Evolutionary conservation across 2,888 invertebrate species (phyloP), one percentile per base, ranked within the genome.

Genomic region (Andrena dorsata): DNA sequence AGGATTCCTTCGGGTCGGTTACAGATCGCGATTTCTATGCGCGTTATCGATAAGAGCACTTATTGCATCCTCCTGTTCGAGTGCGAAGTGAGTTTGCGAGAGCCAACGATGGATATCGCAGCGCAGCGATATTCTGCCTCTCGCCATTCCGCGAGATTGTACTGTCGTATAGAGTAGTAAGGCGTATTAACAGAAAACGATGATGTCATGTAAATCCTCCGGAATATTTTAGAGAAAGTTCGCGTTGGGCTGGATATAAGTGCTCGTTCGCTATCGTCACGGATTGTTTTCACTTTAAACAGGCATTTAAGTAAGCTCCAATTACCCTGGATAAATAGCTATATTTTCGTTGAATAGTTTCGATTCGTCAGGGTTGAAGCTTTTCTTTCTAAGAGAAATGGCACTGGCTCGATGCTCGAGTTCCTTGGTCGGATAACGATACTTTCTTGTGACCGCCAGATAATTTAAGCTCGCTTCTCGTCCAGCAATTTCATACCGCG

Each of bases 371-470:
- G 16, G 32, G 32, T n/a, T n/a, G 20, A 20, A 20, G 32, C 32
- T 32, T 28, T 35, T 10, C 32, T 8, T 30, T n/a, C 28, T 7
- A 30, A 32, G 10, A 20, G 61, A n/a, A 26, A 2, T 10, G 8
- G 2, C 8, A 28, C 35, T n/a, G 20, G 4, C 47, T 60, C 10
- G 32, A 69, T 10, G 28, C 49, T 69, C 56, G 8, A 35, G 28
- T 80, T 64, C 63, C 6, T 56, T 69, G n/a, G 26, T 66, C 41
- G 30, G n/a, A 65, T 76, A 56, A 64, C 8, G 35, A n/a, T 32
- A 16, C 16, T 32, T 56, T 56, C 23, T 10, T 23, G n/a, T 3
- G 0, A 41, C 28, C 23, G 1, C 7, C 35, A 23, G 56, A 41
- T 26, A 10, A 58, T 28, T n/a, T 23, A 7, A n/a, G n/a, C 6